Evolutionary conservation across 2,113 vertebrate species (phyloP).

Genomic region (Collichthys lucidus): DNA sequence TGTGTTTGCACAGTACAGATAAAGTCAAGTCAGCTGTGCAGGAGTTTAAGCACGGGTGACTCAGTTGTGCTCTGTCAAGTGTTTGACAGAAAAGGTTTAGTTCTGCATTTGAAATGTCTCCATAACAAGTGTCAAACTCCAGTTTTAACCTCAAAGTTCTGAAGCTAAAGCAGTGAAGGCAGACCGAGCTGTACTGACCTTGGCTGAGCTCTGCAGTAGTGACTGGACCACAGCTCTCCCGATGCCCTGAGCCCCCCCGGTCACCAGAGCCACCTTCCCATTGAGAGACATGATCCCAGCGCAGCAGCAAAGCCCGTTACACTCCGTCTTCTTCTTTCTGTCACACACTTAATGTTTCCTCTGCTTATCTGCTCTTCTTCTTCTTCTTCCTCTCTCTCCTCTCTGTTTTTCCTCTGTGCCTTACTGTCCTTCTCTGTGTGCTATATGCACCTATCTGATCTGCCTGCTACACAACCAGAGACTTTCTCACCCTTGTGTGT

Average conservation of each 20-base stretch:
- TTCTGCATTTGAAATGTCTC: neutral
- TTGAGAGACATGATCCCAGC: constrained; percentile 87
- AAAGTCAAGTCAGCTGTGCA: neutral
- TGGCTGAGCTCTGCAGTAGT: constrained; percentile 88
- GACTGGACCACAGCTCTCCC: constrained; percentile 88
- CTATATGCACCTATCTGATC: constrained; percentile 6
- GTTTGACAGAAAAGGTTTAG: no score
- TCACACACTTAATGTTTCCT: neutral
- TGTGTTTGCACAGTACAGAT: neutral
- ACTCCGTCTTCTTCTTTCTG: neutral
- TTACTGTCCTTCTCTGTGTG: neutral
- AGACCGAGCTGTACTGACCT: constrained; percentile 82
- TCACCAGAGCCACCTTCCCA: constrained; percentile 95
- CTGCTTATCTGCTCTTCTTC: neutral
- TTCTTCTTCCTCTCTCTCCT: neutral
- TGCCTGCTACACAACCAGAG: constrained; percentile 17
- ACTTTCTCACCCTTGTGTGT: constrained; percentile 32
- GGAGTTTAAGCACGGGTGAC: neutral
- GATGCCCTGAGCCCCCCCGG: constrained; percentile 97
- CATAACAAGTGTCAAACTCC: neutral
- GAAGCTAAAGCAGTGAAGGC: neutral
- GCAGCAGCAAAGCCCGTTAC: neutral
- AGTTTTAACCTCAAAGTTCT: constrained; percentile 10
- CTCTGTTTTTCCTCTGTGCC: neutral
- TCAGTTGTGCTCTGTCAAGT: no score